Conservation (phyloP, 2,113 vertebrate species). For the Sorex araneus region DNA sequence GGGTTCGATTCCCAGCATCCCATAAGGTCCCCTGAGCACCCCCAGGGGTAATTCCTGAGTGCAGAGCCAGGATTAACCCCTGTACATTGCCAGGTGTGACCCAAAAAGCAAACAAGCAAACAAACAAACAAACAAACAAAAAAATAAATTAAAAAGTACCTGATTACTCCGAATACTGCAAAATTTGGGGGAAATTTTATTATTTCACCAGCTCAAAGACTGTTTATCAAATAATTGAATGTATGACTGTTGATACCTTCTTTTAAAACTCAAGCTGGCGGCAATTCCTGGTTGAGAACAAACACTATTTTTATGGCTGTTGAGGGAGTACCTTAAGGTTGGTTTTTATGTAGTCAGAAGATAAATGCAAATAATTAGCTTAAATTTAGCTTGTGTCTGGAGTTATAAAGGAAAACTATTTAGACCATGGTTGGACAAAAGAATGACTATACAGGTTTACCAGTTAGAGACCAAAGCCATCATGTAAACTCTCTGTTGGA, state of each 20-base stretch:
- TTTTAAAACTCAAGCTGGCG: constrained; percentile 47
- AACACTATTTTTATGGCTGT: constrained; percentile 45
- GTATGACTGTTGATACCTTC: constrained; percentile 21
- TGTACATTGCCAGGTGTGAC: too few species aligned
- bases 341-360: constrained; percentile 19
- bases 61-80: too few species aligned
- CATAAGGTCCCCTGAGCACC: too few species aligned
- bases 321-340: not conserved
- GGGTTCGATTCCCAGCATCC: too few species aligned
- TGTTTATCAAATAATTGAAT: constrained; percentile 38
- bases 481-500: constrained; percentile 6
- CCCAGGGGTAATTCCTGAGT: too few species aligned
- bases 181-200: not conserved
- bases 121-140: too few species aligned
- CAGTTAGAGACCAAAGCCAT: constrained; percentile 38
- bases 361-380: constrained; percentile 7
- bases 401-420: not conserved
- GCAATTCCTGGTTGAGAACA: not conserved
- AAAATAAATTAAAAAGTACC: constrained; percentile 39
- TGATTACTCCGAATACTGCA: constrained; percentile 1
- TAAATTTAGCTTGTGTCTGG: constrained; percentile 25
- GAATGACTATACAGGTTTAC: not conserved
- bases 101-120: too few species aligned
- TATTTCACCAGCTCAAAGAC: not conserved
- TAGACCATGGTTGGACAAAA: not conserved